Base-by-base conservation (phyloP, 1,140 invertebrate genomes). In the Zaprionus kolodkinae region DNA sequence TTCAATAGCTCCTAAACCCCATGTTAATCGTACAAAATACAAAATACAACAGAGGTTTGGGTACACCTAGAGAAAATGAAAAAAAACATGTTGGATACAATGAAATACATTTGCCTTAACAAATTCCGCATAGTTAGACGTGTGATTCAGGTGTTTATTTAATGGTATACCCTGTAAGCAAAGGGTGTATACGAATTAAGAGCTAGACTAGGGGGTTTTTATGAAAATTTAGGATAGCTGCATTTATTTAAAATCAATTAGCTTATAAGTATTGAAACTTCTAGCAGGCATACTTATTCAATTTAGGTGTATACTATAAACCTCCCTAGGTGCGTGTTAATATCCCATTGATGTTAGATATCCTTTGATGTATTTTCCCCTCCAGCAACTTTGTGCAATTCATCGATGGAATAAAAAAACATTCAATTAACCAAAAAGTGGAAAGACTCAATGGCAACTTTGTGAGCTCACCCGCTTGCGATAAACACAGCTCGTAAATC, bases 341-440 rank as follows among this genome's bases (percentile, higher is more conserved):
- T 45, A 15, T 15, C 10, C 45, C 10, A 0, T 50, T 45, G 40
- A 45, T 45, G n/a, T 15, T 50, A 50, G 45, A 50, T 21, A 50
- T 25, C 17, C 17, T 25, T 50, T 50, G 17, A 50, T 3, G 45
- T 21, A 21, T 6, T 25, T 50, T 1, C 45, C 11, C 33, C 33
- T 35, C 2, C 9, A 11, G 17, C 45, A 50, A 48, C 45, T 11
- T 25, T 25, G 17, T 25, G 45, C 17, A 50, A 50, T 50, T 50
- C 45, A 50, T 50, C 10, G 45, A 36, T 60, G 38, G n/a, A n/a
- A n/a, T n/a, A 27, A 30, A 35, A 65, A 56, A 56, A 35, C 57
- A 76, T 85, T 85, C 78, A 85, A 85, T 85, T 86, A 85, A 86
- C 56, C 62, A 50, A 69, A 80, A 70, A 84, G 64, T 61, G 67